A percentile compares a stretch with the other conserved stretches of the same genome.
Conservation (phyloP, 2,888 invertebrate genomes). For the Nomada hirtipes region DNA sequence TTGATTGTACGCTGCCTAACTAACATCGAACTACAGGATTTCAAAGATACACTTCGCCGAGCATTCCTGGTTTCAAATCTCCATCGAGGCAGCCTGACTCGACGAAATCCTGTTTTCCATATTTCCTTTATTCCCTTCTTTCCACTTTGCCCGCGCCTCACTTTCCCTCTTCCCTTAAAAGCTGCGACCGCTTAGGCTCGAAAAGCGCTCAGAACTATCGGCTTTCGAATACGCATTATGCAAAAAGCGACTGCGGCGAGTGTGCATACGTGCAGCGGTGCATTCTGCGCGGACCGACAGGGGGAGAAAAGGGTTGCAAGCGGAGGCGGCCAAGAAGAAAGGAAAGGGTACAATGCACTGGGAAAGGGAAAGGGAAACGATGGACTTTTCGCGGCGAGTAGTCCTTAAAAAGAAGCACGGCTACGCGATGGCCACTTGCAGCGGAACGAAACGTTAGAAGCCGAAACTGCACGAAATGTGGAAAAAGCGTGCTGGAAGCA, state of each 20-base stretch:
- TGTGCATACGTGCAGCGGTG: neutral
- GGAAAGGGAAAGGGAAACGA: conserved; percentile 58
- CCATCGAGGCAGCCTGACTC: neutral
- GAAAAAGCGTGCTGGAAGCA: conserved; percentile 13
- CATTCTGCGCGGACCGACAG: conserved; percentile 11
- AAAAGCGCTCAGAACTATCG: conserved; percentile 30
- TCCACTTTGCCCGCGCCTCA: neutral
- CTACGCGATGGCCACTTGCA: conserved; percentile 70
- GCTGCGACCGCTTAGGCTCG: conserved; percentile 24
- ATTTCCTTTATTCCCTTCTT: conserved; percentile 8
- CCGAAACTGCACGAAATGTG: conserved; percentile 60
- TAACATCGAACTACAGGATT: too few species aligned
- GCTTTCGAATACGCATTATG: conserved; percentile 31
- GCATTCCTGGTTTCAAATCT: too few species aligned
- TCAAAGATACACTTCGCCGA: too few species aligned
- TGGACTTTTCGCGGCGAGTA: conserved; percentile 76
- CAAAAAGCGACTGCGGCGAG: conserved; percentile 17
- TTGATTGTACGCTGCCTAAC: too few species aligned
- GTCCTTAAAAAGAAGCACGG: conserved; percentile 72
- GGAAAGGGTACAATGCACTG: conserved; percentile 12
- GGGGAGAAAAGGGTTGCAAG: conserved; percentile 20
- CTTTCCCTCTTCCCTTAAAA: conserved; percentile 9
- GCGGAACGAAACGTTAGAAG: conserved; percentile 70
- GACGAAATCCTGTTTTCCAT: neutral
- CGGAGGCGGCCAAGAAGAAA: neutral